phyloP scores from a whole-genome alignment of 2,113 vertebrate species.

The Misgurnus mizolepis region DNA sequence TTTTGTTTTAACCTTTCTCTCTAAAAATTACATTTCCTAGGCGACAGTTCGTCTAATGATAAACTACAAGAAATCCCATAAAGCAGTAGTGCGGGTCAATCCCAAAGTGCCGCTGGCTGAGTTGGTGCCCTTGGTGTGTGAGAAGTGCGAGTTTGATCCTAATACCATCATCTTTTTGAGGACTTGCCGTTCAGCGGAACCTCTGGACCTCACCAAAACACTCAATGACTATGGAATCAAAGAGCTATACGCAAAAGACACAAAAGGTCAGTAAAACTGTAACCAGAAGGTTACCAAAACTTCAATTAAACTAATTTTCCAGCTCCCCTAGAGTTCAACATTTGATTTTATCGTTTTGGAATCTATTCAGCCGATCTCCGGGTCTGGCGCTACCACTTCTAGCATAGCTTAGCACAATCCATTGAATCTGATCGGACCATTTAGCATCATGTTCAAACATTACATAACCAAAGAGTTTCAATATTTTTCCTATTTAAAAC shows the following conservation, averaged over 20 bases:
- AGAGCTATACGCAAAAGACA: conserved; percentile 88
- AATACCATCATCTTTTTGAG: conserved; percentile 79
- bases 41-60: conserved; percentile 90
- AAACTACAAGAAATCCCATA: conserved; percentile 92
- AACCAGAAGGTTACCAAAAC: too few species aligned
- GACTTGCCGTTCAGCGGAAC: conserved; percentile 78
- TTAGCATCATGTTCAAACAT: too few species aligned
- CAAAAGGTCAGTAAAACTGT: conserved; percentile 60
- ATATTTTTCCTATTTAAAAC: too few species aligned
- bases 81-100: conserved; percentile 88
- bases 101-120: conserved; percentile 82
- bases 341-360: too few species aligned
- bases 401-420: too few species aligned
- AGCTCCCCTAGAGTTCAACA: too few species aligned
- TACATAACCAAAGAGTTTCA: too few species aligned
- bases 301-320: too few species aligned
- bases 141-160: conserved; percentile 89
- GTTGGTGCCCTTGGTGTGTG: conserved; percentile 80
- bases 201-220: conserved; percentile 82
- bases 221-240: conserved; percentile 88
- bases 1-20: too few species aligned
- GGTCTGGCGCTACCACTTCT: too few species aligned
- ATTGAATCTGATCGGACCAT: too few species aligned
- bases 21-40: conserved; percentile 62
- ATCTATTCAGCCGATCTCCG: too few species aligned